phyloP scores from a whole-genome alignment of 2,888 invertebrate species.

The Drosophila recens region DNA sequence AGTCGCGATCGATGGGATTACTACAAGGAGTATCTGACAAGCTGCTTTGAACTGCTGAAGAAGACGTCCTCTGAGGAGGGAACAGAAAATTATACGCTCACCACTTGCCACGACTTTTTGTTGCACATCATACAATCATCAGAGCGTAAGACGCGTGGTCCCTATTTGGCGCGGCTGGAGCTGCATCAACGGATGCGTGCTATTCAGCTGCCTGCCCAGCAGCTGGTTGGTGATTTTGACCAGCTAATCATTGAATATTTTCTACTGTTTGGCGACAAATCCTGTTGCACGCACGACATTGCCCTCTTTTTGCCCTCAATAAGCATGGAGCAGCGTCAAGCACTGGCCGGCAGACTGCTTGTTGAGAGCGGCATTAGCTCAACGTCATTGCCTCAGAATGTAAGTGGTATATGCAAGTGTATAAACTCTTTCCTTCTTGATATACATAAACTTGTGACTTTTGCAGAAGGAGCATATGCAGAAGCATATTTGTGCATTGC shows the following conservation, averaged over 20 bases:
- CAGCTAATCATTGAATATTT: slow-evolving; percentile 92
- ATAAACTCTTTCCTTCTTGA: background rate
- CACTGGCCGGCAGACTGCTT: slow-evolving; percentile 87
- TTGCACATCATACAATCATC: slow-evolving; percentile 86
- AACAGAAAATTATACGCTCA: slow-evolving; percentile 53
- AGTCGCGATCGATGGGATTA: slow-evolving; percentile 91
- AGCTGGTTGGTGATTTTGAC: slow-evolving; percentile 88
- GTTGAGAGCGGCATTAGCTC: slow-evolving; percentile 89
- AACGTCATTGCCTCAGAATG: slow-evolving; percentile 88
- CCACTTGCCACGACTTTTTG: slow-evolving; percentile 83
- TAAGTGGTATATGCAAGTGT: slow-evolving; percentile 84
- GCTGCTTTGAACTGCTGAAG: slow-evolving; percentile 88
- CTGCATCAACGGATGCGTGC: slow-evolving; percentile 88
- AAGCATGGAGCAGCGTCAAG: slow-evolving; percentile 86
- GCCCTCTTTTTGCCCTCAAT: slow-evolving; percentile 90
- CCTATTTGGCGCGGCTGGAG: slow-evolving; percentile 93
- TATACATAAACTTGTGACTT: background rate
- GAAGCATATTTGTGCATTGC: slow-evolving; percentile 92
- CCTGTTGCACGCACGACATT: slow-evolving; percentile 94
- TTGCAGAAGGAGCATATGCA: slow-evolving; percentile 91
- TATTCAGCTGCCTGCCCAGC: slow-evolving; percentile 86
- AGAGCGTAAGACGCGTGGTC: slow-evolving; percentile 89
- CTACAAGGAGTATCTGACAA: slow-evolving; percentile 90
- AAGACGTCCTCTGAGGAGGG: slow-evolving; percentile 20
- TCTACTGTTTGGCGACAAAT: slow-evolving; percentile 92